phyloP scores from a whole-genome alignment of 1,140 invertebrate species.

The Diorhabda elongata region DNA sequence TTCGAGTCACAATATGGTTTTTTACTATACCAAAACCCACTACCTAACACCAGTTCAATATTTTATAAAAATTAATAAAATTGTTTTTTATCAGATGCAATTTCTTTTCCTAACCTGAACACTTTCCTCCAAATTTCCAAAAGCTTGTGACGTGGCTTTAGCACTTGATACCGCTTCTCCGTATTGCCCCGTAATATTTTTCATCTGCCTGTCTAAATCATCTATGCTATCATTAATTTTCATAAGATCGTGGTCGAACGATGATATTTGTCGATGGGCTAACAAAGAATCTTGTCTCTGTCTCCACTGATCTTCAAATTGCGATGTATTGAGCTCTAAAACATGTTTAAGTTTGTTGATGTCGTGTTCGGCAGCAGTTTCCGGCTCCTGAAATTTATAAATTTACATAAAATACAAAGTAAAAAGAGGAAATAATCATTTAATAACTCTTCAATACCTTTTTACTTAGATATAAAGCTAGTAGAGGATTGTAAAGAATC shows the following conservation, averaged over 20 bases:
- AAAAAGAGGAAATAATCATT: background rate
- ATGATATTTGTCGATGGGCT: slow-evolving; percentile 61
- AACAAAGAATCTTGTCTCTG: slow-evolving; percentile 59
- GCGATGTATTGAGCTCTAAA: slow-evolving; percentile 51
- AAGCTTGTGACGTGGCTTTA: slow-evolving; percentile 65
- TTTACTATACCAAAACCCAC: no score
- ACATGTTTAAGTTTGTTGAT: slow-evolving; percentile 64
- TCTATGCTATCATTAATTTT: slow-evolving; percentile 70
- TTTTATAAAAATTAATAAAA: no score
- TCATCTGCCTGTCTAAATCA: slow-evolving; percentile 61
- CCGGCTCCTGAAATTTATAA: slow-evolving; percentile 58
- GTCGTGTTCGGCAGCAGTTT: slow-evolving; percentile 62
- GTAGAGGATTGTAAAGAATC: no score
- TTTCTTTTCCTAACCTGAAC: slow-evolving; percentile 59
- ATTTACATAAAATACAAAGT: background rate
- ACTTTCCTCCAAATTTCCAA: slow-evolving; percentile 75
- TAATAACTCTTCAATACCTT: no score
- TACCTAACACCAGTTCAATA: no score
- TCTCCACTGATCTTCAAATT: slow-evolving; percentile 60
- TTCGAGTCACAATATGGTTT: no score
- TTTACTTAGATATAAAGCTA: no score
- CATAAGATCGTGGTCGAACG: slow-evolving; percentile 68
- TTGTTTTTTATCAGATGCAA: no score
- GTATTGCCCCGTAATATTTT: slow-evolving; percentile 61
- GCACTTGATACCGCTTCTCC: slow-evolving; percentile 69